phyloP scores from a whole-genome alignment of 2,888 invertebrate genomes.

The Philonicus albiceps region DNA sequence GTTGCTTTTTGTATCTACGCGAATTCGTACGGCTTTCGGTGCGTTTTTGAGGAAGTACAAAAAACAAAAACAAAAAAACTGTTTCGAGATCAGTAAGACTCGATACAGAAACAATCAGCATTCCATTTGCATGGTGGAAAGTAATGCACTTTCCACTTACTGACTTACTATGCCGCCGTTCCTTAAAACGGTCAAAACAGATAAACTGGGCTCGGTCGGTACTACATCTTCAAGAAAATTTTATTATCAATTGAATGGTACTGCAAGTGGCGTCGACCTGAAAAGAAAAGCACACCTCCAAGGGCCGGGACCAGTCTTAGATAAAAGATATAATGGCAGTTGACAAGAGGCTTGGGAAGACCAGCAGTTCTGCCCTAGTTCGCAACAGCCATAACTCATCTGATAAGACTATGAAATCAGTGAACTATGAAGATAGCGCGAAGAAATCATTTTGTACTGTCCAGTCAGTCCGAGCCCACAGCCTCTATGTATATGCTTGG shows the following conservation, averaged over 20 bases:
- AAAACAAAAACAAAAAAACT: not conserved
- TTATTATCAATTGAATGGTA: constrained; percentile 21
- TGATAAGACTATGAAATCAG: constrained; percentile 22
- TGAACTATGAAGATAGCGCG: constrained; percentile 24
- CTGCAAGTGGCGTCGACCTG: not conserved
- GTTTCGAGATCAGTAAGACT: not conserved
- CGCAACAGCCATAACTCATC: constrained; percentile 14
- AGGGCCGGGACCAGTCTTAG: not conserved
- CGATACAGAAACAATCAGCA: constrained; percentile 19
- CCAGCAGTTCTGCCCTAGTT: constrained; percentile 11
- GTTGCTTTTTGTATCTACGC: not conserved
- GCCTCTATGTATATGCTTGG: not conserved
- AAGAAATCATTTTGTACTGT: constrained; percentile 10
- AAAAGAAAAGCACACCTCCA: constrained; percentile 18
- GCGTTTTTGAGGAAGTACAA: not conserved
- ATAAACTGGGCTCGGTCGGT: not conserved
- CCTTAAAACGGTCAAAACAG: not conserved
- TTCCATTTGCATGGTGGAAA: constrained; percentile 8
- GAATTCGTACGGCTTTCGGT: not conserved
- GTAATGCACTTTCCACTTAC: not conserved
- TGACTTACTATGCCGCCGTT: too few relatives aligned
- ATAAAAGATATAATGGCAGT: constrained; percentile 5
- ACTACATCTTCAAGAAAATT: constrained; percentile 8
- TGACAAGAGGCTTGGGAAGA: not conserved
- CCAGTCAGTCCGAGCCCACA: not conserved